These are phyloP conservation scores for Dromococcyx pavoninus DNA, from an alignment of 2,797 vertebrate genomes.

Conservation along the genomic window DNA sequence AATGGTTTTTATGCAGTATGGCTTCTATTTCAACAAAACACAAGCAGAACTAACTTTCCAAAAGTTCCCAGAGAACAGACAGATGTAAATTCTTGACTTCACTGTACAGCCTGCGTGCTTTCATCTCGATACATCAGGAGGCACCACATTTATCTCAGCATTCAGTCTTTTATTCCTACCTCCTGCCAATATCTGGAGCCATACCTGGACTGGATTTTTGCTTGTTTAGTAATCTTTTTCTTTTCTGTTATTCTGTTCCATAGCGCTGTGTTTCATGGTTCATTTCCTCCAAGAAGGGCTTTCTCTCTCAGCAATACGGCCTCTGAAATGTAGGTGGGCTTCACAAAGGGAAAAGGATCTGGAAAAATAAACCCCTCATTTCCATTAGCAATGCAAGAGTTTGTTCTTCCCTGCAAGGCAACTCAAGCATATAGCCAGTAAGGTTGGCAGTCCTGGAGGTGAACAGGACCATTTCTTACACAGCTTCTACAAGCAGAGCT, in stretches of 20 bases:
- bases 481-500: not conserved
- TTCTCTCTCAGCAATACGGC: not conserved
- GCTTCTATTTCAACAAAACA: constrained; percentile 29
- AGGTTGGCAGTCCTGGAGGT: not conserved
- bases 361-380: not conserved
- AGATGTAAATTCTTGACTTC: not conserved
- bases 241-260: not conserved
- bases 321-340: not conserved
- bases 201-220: not conserved
- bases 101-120: not conserved
- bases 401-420: not conserved
- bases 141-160: constrained; percentile 12
- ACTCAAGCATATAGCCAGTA: not conserved
- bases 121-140: not conserved
- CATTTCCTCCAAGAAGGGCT: not conserved
- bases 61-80: constrained; percentile 11
- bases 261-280: not conserved
- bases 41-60: constrained; percentile 10
- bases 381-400: not conserved
- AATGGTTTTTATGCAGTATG: constrained; percentile 44
- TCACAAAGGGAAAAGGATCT: not conserved
- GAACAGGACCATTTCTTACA: not conserved
- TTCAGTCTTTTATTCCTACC: constrained; percentile 11
- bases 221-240: not conserved
- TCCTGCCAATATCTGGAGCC: not conserved